Conservation (phyloP, 2,797 vertebrate species). For the Rhinella marina region DNA sequence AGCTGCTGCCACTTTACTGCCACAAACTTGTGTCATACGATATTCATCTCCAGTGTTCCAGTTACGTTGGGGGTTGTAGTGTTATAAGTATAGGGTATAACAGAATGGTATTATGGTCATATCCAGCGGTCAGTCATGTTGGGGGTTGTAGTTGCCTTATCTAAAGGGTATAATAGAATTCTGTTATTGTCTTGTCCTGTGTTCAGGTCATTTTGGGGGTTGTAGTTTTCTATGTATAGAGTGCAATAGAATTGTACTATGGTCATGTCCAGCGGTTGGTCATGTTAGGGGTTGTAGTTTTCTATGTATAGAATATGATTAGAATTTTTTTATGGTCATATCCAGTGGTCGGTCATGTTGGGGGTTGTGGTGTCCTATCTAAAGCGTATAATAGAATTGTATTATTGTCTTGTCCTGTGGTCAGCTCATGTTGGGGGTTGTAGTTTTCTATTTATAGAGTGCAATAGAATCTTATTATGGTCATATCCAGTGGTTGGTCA, state of each 20-base stretch:
- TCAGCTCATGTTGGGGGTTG: not conserved
- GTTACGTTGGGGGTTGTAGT: not conserved
- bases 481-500: too few relatives aligned
- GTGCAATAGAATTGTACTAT: too few relatives aligned
- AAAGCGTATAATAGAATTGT: not conserved
- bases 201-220: too few relatives aligned
- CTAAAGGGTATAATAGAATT: not conserved
- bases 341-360: not conserved
- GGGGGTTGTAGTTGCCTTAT: too few relatives aligned
- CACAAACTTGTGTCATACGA: not conserved
- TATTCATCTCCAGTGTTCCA: too few relatives aligned
- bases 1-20: not conserved
- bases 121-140: too few relatives aligned
- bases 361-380: not conserved
- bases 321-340: too few relatives aligned
- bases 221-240: too few relatives aligned
- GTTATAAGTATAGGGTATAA: not conserved
- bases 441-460: not conserved
- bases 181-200: too few relatives aligned
- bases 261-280: too few relatives aligned
- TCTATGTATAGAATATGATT: too few relatives aligned
- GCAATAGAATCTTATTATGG: not conserved
- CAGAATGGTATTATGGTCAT: not conserved
- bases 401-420: not conserved
- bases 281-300: too few relatives aligned